Conservation (phyloP, 2,888 invertebrate species). For the Drosophila borealis region DNA sequence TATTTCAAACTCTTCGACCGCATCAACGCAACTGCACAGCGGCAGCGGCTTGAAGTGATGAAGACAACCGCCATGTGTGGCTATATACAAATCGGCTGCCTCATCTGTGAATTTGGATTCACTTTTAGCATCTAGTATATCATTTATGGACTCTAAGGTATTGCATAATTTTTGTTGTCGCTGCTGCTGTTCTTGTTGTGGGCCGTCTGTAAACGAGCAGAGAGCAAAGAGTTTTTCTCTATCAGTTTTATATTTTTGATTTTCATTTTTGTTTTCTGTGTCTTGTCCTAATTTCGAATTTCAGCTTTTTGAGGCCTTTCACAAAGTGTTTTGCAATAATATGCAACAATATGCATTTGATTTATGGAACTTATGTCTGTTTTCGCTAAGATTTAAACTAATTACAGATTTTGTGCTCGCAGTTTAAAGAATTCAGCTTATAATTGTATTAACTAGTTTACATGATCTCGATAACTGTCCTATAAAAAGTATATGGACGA, state of each 20-base stretch:
- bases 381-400: not conserved
- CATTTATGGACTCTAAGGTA: constrained; percentile 41
- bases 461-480: not conserved
- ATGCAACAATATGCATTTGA: not conserved
- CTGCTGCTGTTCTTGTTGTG: constrained; percentile 39
- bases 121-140: constrained; percentile 51
- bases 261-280: constrained; percentile 19
- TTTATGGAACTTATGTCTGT: too few relatives aligned
- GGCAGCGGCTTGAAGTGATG: constrained; percentile 61
- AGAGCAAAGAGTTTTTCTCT: constrained; percentile 66
- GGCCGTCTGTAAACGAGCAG: constrained; percentile 73
- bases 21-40: constrained; percentile 29
- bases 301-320: constrained; percentile 4
- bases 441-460: not conserved
- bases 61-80: constrained; percentile 79
- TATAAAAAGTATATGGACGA: not conserved
- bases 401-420: not conserved
- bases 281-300: constrained; percentile 16
- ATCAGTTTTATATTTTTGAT: constrained; percentile 49
- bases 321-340: constrained; percentile 24
- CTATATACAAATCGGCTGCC: constrained; percentile 73
- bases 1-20: constrained; percentile 66
- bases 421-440: not conserved
- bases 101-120: constrained; percentile 52
- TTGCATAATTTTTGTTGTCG: constrained; percentile 43